A percentile compares a stretch with the other conserved stretches of the same genome.
phyloP scores from a whole-genome alignment of 1,140 invertebrate genomes.

The Potamilus streckersoni region DNA sequence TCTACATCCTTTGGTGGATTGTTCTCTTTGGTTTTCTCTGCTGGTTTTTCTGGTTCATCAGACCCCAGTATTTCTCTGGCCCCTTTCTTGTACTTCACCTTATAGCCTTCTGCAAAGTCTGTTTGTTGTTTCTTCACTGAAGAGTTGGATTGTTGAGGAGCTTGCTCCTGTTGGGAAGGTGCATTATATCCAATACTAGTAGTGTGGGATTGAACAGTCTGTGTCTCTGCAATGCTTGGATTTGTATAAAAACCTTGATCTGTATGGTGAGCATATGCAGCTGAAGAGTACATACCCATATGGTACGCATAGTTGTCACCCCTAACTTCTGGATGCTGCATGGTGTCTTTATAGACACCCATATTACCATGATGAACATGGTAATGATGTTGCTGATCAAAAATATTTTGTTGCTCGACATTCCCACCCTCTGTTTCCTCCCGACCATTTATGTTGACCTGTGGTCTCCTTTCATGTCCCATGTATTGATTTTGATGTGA shows the following conservation, averaged over 20 bases:
- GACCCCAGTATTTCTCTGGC: background rate
- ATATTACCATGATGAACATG: slow-evolving; percentile 14
- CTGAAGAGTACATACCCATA: background rate
- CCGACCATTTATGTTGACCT: slow-evolving; percentile 29
- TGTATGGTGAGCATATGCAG: slow-evolving; percentile 2
- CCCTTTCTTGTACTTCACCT: background rate
- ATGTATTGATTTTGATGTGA: slow-evolving; percentile 24
- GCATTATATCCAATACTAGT: background rate
- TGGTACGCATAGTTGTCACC: slow-evolving; percentile 2
- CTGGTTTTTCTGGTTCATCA: background rate
- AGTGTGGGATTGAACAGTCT: background rate
- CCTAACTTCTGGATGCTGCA: too few species aligned
- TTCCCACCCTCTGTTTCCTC: slow-evolving; percentile 47
- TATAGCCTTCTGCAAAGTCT: background rate
- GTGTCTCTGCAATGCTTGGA: background rate
- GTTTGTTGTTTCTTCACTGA: background rate
- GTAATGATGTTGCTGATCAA: slow-evolving; percentile 24
- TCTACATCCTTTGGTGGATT: slow-evolving; percentile 10
- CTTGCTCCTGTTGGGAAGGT: slow-evolving; percentile 2
- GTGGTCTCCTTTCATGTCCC: slow-evolving; percentile 20
- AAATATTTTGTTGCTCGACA: slow-evolving; percentile 9
- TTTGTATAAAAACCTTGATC: background rate
- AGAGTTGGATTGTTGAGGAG: background rate
- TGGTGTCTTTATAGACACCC: too few species aligned
- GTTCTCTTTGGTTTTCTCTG: slow-evolving; percentile 5